Conservation (phyloP, 1,140 invertebrate genomes). For the Brachionus plicatilis region DNA sequence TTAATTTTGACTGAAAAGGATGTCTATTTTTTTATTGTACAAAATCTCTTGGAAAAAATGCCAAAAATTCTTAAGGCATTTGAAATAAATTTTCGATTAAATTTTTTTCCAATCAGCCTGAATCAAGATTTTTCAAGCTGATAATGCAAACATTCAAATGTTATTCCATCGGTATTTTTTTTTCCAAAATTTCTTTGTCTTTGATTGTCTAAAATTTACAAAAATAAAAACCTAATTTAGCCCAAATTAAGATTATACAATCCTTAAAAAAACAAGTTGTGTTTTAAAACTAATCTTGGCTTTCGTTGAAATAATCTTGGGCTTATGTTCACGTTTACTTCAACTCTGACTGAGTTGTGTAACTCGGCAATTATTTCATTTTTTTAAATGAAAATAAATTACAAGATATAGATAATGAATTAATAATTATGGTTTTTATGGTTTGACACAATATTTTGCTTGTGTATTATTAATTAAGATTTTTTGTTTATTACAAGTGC, state of each 20-base stretch:
- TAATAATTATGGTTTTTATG: not conserved
- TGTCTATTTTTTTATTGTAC: not conserved
- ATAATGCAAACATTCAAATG: not conserved
- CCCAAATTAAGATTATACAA: conserved; percentile 13
- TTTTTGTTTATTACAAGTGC: not conserved
- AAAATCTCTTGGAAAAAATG: not conserved
- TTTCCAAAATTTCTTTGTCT: not conserved
- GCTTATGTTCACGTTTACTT: conserved; percentile 21
- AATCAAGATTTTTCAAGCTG: not conserved
- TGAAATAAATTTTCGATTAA: not conserved
- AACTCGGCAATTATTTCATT: conserved; percentile 5
- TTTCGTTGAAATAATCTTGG: conserved; percentile 29
- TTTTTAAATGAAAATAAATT: not conserved
- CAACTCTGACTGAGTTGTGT: conserved; percentile 3
- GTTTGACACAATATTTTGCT: conserved; percentile 20
- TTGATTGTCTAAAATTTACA: not conserved
- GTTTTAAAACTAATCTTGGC: conserved; percentile 26
- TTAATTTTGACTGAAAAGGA: not conserved
- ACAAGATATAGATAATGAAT: conserved; percentile 20
- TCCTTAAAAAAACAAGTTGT: conserved; percentile 16
- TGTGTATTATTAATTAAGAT: not conserved
- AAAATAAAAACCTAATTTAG: not conserved
- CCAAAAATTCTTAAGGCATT: not conserved
- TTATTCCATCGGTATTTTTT: not conserved
- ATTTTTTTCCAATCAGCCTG: not conserved